Base-by-base conservation (phyloP, 2,113 vertebrate species). In the Passer domesticus region DNA sequence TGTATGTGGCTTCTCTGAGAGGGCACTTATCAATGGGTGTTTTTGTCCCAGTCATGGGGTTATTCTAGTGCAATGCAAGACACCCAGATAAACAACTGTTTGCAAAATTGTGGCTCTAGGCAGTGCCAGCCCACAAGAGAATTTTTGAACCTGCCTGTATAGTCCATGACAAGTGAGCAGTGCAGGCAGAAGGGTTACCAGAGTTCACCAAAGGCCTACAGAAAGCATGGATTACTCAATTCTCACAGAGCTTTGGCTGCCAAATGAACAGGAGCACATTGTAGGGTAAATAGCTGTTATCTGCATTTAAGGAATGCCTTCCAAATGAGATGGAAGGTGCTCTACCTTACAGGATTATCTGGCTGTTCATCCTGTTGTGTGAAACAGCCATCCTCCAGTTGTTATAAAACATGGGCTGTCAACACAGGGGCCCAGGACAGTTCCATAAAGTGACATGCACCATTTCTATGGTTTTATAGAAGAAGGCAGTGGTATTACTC, bases 231-330 rank as follows among this genome's bases (percentile, higher is more conserved):
- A 14, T 97, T 94, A 50, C 87, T 92, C 85, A 91, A 90, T 53
- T 73, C 90, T 80, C 44, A 52, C 21, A 66, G 62, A 82, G 53
- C 28, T 58, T 78, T 82, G 64, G 25, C 73, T 90, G 87, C 80
- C 91, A 87, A 89, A 70, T 68, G 58, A 88, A 30, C 39, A 70
- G n/a, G 35, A 90, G 76, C 90, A 70, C 47, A 53, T 1, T 67
- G 83, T 58, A 39, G 68, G 64, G 93, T 85, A 92, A 95, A 72
- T 67, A 92, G 78, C 44, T 94, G 76, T 94, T 96, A 94, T 96
- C 90, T 94, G 56, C 56, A 80, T 72, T 60, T 83, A 66, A 56
- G 70, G 46, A 46, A 87, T 92, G 87, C 86, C 63, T 94, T 94
- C 90, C 90, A 76, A 95, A 31, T 82, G 83, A 82, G 69, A 95